Evolutionary conservation across 2,888 invertebrate genomes (phyloP).

Genomic region (Drosophila merina): DNA sequence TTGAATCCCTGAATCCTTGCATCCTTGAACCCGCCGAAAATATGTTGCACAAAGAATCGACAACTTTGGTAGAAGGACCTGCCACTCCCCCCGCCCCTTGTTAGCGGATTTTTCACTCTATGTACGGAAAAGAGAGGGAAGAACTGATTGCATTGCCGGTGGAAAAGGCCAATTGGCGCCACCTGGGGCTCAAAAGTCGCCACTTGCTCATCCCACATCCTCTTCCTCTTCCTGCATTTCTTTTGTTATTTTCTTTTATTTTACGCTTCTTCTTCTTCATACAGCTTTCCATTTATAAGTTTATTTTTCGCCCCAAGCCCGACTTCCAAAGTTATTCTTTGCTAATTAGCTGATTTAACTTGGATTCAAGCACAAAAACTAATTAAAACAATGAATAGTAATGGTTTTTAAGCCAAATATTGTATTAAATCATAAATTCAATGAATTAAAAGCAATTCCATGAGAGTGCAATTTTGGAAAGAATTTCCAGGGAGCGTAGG

Average conservation of each 20-base stretch:
- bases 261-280: neutral
- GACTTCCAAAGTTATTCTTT: neutral
- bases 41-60: conserved; percentile 23
- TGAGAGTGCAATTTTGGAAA: no score
- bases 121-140: neutral
- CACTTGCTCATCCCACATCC: neutral
- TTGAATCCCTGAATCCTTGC: neutral
- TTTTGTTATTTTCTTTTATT: neutral
- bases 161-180: conserved; percentile 23
- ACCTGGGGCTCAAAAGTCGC: conserved; percentile 14
- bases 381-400: no score
- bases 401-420: no score
- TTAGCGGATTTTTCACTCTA: no score
- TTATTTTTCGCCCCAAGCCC: neutral
- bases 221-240: neutral
- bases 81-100: no score
- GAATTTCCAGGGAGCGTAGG: no score
- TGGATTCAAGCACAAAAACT: no score
- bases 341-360: neutral
- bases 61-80: neutral
- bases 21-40: conserved; percentile 10
- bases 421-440: no score
- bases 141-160: conserved; percentile 20
- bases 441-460: no score
- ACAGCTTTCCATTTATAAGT: neutral